Percentiles rank a stretch among this genome's conserved stretches.
Conservation (phyloP, 2,888 invertebrate species). For the Drosophila mettleri region DNA sequence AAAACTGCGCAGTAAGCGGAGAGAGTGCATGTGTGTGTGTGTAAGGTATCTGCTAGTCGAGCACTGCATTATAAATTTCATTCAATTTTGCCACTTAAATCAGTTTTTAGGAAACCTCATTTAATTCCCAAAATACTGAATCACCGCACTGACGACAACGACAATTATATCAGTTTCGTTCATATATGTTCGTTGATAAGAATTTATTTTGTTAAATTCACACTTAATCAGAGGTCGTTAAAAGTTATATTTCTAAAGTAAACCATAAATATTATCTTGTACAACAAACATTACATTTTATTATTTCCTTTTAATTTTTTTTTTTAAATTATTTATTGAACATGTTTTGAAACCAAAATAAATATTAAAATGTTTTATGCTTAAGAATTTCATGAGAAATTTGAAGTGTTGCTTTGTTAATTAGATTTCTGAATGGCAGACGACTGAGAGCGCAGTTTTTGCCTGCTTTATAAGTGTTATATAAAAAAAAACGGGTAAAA, state of each 20-base stretch:
- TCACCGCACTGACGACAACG: not conserved
- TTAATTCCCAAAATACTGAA: not conserved
- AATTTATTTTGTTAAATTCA: not conserved
- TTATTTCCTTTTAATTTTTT: not conserved
- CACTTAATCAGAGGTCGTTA: not conserved
- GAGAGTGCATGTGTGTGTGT: too few relatives aligned
- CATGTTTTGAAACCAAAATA: conserved; percentile 3
- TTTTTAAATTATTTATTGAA: conserved; percentile 1
- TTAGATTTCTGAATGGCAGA: conserved; percentile 24
- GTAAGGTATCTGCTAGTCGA: not conserved
- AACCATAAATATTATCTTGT: not conserved
- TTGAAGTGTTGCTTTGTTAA: conserved; percentile 11
- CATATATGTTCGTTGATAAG: not conserved
- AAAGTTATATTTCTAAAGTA: not conserved
- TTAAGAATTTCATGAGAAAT: not conserved
- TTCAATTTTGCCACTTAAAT: not conserved
- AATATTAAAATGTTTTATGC: conserved; percentile 3
- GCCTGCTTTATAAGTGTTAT: not conserved
- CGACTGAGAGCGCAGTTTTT: not conserved
- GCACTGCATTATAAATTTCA: not conserved
- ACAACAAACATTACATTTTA: not conserved
- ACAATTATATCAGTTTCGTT: conserved; percentile 5
- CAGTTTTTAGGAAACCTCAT: too few relatives aligned
- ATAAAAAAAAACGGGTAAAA: not conserved
- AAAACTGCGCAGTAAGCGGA: too few relatives aligned